Evolutionary conservation across 2,888 invertebrate genomes (phyloP).

Genomic region (Mythimna vitellina): DNA sequence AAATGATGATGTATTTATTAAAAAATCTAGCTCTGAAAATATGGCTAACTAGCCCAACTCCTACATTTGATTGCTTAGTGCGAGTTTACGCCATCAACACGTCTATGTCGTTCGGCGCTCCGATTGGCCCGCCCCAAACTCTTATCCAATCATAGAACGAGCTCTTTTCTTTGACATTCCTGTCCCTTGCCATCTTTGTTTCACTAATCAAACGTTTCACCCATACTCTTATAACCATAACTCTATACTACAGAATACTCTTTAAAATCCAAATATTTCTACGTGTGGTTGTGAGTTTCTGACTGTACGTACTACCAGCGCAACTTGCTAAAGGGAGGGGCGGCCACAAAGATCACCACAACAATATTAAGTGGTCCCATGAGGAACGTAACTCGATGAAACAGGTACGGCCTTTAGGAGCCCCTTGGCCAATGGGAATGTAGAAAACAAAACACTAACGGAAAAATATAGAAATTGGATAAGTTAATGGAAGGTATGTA

Average conservation of each 20-base stretch:
- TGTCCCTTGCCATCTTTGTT: not conserved
- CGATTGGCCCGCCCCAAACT: too few relatives aligned
- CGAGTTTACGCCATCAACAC: too few relatives aligned
- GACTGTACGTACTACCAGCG: too few relatives aligned
- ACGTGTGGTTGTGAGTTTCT: not conserved
- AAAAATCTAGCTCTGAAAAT: not conserved
- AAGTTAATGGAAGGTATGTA: not conserved
- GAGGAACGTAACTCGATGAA: conserved; percentile 28
- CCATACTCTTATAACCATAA: too few relatives aligned
- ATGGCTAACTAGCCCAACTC: too few relatives aligned
- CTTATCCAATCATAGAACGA: too few relatives aligned
- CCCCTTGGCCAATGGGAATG: conserved; percentile 5
- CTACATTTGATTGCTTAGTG: too few relatives aligned
- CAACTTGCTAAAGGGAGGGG: conserved; percentile 6
- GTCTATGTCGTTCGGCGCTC: too few relatives aligned
- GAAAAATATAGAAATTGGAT: not conserved
- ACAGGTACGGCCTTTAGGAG: conserved; percentile 16
- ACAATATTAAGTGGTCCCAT: conserved; percentile 20
- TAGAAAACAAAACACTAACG: conserved; percentile 17
- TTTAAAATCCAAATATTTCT: not conserved
- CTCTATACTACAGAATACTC: too few relatives aligned
- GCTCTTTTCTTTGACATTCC: not conserved
- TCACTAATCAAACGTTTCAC: too few relatives aligned
- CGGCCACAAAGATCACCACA: conserved; percentile 10
- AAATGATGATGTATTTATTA: too few relatives aligned